These are phyloP conservation scores for Amphiprion clarkii DNA, from an alignment of 2,797 vertebrate species.

Conservation along the genomic window DNA sequence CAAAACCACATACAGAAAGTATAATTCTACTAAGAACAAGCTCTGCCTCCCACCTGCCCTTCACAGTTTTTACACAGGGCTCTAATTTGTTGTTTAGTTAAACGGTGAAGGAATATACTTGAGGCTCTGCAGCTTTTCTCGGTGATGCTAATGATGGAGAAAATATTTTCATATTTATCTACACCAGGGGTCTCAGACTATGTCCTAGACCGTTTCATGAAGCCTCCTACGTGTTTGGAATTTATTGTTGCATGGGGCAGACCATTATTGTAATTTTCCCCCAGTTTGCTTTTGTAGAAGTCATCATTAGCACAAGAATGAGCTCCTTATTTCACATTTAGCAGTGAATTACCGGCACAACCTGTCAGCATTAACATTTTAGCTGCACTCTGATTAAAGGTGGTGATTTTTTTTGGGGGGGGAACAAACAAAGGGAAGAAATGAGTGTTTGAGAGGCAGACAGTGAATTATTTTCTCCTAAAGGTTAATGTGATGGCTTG, in stretches of 20 bases:
- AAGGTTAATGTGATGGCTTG: slow-evolving; percentile 7
- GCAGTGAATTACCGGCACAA: neutral
- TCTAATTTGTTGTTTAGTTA: slow-evolving; percentile 5
- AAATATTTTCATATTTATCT: neutral
- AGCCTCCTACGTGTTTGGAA: neutral
- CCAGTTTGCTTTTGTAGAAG: neutral
- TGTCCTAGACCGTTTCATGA: neutral
- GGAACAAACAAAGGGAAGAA: neutral
- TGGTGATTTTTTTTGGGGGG: neutral
- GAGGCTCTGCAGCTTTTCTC: neutral
- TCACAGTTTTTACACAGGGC: no score
- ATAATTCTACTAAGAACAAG: neutral
- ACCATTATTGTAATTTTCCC: neutral
- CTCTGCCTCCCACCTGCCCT: no score
- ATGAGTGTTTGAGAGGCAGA: neutral
- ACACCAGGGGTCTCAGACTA: neutral
- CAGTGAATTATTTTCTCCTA: neutral
- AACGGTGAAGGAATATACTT: neutral
- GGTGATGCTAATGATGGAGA: neutral
- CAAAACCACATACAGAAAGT: neutral
- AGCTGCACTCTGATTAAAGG: neutral
- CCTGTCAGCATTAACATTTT: neutral
- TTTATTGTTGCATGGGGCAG: neutral
- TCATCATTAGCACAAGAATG: neutral
- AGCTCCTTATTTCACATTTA: neutral